These are phyloP conservation scores for Drosophila meridionalis DNA, from an alignment of 2,888 invertebrate genomes.

Conservation along the genomic window DNA sequence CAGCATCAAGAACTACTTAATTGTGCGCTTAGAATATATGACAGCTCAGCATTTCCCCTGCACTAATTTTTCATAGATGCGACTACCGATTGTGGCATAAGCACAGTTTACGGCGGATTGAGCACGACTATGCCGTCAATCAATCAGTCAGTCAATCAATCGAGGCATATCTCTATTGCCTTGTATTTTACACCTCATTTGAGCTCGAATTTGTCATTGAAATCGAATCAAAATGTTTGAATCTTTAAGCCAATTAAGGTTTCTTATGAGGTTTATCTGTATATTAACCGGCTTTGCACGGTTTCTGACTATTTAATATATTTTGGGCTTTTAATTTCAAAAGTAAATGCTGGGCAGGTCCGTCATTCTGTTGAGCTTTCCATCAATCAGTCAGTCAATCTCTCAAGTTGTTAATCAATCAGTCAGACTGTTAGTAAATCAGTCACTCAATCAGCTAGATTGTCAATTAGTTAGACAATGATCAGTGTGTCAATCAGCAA, in stretches of 20 bases:
- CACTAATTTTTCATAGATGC: neutral
- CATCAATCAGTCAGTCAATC: neutral
- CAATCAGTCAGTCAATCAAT: conserved; percentile 1
- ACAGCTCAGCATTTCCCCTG: neutral
- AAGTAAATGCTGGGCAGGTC: neutral
- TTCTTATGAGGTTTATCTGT: neutral
- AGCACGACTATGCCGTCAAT: too few species aligned
- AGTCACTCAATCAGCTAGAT: neutral
- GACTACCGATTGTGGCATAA: neutral
- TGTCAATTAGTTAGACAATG: neutral
- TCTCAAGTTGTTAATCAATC: neutral
- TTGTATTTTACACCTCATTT: neutral
- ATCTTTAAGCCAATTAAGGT: neutral
- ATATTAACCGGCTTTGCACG: neutral
- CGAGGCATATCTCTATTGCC: neutral
- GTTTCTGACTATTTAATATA: neutral
- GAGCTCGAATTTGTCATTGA: neutral
- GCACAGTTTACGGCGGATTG: neutral
- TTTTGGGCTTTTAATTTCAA: neutral
- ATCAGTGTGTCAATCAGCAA: neutral
- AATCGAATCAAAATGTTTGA: neutral
- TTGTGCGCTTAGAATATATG: neutral
- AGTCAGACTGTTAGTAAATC: neutral
- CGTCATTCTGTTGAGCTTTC: neutral
- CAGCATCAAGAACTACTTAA: conserved; percentile 16